Conservation (phyloP, 2,888 invertebrate species). For the Camponotus fellah region DNA sequence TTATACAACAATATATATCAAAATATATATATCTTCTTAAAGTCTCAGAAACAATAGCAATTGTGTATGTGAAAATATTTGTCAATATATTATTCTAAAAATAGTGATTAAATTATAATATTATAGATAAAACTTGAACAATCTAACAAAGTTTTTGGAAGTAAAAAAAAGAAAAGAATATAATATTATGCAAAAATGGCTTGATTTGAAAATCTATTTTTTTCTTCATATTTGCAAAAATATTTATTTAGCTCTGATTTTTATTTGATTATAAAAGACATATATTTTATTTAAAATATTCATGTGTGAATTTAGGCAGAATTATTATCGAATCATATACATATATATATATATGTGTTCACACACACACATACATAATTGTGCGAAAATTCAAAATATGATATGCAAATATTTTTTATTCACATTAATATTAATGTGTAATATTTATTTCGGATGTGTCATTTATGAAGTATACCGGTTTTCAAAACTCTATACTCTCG, state of each 20-base stretch:
- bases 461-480: conserved; percentile 52
- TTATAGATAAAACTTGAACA: background rate
- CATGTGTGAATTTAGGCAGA: conserved; percentile 28
- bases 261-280: background rate
- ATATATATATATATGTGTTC: background rate
- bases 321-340: conserved; percentile 27
- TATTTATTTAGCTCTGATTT: background rate
- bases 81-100: background rate
- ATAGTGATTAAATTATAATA: conserved; percentile 5
- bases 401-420: conserved; percentile 75
- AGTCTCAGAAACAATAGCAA: background rate
- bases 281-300: background rate
- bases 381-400: conserved; percentile 60
- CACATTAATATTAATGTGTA: conserved; percentile 66
- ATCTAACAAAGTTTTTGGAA: background rate
- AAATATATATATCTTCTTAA: background rate
- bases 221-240: background rate
- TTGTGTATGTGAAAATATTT: background rate
- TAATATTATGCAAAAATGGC: background rate
- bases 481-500: conserved; percentile 3
- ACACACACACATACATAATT: background rate
- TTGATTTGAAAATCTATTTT: background rate
- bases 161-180: background rate
- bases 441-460: conserved; percentile 65
- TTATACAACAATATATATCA: background rate